Percentiles rank a stretch among this genome's conserved stretches.
Conservation (phyloP, 2,888 invertebrate species). For the Chymomyza procnemis region DNA sequence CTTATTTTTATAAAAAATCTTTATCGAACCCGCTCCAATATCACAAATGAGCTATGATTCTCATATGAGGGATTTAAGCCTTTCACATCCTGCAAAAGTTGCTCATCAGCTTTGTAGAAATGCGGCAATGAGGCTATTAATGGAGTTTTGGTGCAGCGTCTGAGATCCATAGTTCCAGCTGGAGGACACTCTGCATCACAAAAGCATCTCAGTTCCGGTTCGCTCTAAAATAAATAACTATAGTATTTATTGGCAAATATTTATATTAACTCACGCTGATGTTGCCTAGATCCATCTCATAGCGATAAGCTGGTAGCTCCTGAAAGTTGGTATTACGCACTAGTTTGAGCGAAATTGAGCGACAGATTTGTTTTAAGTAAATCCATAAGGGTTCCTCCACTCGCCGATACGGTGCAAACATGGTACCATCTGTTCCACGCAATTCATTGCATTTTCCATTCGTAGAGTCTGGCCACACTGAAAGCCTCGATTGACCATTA, state of each 20-base stretch:
- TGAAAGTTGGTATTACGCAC: constrained; percentile 81
- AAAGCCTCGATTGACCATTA: constrained; percentile 82
- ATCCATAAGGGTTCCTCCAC: constrained; percentile 83
- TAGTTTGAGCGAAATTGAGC: constrained; percentile 82
- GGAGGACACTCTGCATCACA: constrained; percentile 83
- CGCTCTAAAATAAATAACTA: constrained; percentile 38
- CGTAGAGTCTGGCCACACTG: constrained; percentile 80
- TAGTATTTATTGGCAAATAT: not conserved
- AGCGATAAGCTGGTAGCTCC: constrained; percentile 85
- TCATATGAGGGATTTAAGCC: constrained; percentile 83
- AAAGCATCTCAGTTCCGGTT: constrained; percentile 57
- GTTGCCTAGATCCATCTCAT: constrained; percentile 85
- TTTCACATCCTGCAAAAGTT: constrained; percentile 69
- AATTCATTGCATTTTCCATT: constrained; percentile 85
- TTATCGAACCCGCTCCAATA: constrained; percentile 86
- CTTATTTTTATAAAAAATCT: not conserved
- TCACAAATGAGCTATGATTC: constrained; percentile 87
- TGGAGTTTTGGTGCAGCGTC: constrained; percentile 83
- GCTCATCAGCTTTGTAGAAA: constrained; percentile 83
- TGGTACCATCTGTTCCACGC: constrained; percentile 90
- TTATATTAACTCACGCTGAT: constrained; percentile 65
- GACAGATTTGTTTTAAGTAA: constrained; percentile 87
- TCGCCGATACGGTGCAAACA: constrained; percentile 87
- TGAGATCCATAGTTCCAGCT: constrained; percentile 85
- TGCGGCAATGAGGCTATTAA: constrained; percentile 88